These are phyloP conservation scores for Drosophila nigromelanica DNA, from an alignment of 1,140 invertebrate genomes.

Conservation along the genomic window DNA sequence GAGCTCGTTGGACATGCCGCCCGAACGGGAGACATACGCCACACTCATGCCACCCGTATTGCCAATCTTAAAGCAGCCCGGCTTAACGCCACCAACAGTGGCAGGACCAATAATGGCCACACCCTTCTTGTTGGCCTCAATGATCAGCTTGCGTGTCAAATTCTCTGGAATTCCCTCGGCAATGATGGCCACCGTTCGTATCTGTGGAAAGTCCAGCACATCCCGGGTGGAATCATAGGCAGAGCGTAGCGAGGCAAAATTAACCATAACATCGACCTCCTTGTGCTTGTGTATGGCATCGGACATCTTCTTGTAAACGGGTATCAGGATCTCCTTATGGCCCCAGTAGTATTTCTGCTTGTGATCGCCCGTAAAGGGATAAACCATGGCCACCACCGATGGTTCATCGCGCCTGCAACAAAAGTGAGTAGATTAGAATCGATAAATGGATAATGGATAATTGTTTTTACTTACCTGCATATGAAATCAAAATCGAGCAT, in stretches of 20 bases:
- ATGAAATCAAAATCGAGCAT: constrained; percentile 99
- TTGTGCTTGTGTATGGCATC: constrained; percentile 98
- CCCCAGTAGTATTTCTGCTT: constrained; percentile 99
- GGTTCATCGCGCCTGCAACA: constrained; percentile 92
- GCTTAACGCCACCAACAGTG: constrained; percentile 98
- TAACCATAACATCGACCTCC: constrained; percentile 98
- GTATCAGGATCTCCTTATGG: constrained; percentile 97
- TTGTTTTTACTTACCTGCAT: constrained; percentile 86
- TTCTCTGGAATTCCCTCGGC: constrained; percentile 99
- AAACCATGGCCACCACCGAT: constrained; percentile 97
- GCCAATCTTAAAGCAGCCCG: constrained; percentile 99
- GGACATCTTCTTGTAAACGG: constrained; percentile 98
- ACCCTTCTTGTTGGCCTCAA: constrained; percentile 91
- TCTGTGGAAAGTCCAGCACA: constrained; percentile 94
- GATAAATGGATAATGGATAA: too few species aligned
- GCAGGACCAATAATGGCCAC: constrained; percentile 98
- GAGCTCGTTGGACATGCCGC: constrained; percentile 99
- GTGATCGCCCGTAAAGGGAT: constrained; percentile 99
- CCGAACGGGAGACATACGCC: constrained; percentile 98
- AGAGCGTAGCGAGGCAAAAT: constrained; percentile 98
- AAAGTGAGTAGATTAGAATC: constrained; percentile 90
- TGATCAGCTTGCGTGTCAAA: constrained; percentile 97
- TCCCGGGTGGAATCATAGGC: constrained; percentile 99
- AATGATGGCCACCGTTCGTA: constrained; percentile 98
- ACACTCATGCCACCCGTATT: constrained; percentile 99